These are phyloP conservation scores for Urechis unicinctus DNA, from an alignment of 2,888 invertebrate species.

Conservation along the genomic window DNA sequence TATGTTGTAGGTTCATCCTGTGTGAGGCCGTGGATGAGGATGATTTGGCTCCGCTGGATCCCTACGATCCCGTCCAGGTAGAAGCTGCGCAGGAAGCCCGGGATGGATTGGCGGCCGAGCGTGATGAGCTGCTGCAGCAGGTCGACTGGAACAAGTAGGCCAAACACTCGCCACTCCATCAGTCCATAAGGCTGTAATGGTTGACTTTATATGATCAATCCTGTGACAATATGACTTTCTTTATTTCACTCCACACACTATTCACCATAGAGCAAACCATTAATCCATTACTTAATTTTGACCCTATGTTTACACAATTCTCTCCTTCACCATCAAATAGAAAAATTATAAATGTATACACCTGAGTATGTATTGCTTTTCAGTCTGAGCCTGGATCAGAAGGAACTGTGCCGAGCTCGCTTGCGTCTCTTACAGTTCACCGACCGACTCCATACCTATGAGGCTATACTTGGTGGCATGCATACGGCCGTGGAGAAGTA, in stretches of 20 bases:
- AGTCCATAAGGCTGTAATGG: neutral
- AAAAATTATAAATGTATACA: too few relatives aligned
- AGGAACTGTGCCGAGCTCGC: slow-evolving; percentile 62
- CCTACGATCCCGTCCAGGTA: slow-evolving; percentile 31
- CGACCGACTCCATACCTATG: slow-evolving; percentile 66
- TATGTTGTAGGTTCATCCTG: slow-evolving; percentile 17
- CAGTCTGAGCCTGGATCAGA: slow-evolving; percentile 61
- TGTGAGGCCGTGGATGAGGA: slow-evolving; percentile 10
- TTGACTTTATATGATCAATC: neutral
- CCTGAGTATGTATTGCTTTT: too few relatives aligned
- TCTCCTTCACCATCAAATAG: too few relatives aligned
- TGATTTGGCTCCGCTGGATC: neutral
- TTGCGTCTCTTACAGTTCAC: slow-evolving; percentile 65
- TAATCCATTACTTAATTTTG: too few relatives aligned
- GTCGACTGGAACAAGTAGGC: slow-evolving; percentile 50
- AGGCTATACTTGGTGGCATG: slow-evolving; percentile 57
- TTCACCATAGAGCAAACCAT: too few relatives aligned
- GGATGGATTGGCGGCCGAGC: slow-evolving; percentile 18
- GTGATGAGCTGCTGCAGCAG: slow-evolving; percentile 35
- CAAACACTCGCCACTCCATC: too few relatives aligned
- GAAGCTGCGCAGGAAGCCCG: slow-evolving; percentile 26
- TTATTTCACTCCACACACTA: too few relatives aligned
- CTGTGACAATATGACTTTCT: too few relatives aligned
- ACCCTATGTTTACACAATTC: too few relatives aligned
- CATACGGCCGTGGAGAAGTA: slow-evolving; percentile 59